Percentiles rank a stretch among this genome's conserved stretches.
phyloP scores from a whole-genome alignment of 2,113 vertebrate species.

The Kobus ellipsiprymnus region DNA sequence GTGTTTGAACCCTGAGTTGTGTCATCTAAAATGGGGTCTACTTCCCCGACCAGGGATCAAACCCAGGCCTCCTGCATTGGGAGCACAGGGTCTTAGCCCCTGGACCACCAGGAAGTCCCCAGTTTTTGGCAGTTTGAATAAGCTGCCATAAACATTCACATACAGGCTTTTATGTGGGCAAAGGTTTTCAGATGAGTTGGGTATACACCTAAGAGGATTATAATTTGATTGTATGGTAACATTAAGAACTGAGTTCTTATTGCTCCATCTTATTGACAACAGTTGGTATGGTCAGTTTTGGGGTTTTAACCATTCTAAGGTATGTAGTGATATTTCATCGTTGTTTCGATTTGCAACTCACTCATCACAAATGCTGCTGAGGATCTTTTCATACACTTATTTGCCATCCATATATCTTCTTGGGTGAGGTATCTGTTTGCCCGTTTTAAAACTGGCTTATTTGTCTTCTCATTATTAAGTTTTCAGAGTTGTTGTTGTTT shows the following conservation, averaged over 20 bases:
- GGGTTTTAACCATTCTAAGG: not conserved
- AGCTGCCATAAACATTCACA: not conserved
- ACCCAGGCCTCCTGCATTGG: not conserved
- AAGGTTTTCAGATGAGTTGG: not conserved
- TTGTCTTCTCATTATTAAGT: not conserved
- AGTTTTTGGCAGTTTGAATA: not conserved
- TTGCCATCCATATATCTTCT: not conserved
- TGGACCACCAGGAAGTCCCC: not conserved
- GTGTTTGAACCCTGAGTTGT: not conserved
- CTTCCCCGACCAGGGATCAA: not conserved
- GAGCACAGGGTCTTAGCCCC: not conserved
- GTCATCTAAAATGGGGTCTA: not conserved
- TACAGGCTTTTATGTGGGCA: not conserved
- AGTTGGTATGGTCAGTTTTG: not conserved
- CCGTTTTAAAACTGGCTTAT: not conserved
- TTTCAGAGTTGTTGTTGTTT: not conserved
- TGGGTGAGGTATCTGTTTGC: not conserved
- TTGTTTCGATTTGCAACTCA: not conserved
- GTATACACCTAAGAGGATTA: not conserved
- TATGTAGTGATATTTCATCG: not conserved
- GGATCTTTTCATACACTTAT: not conserved
- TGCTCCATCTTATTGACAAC: not conserved
- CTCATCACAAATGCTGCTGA: not conserved
- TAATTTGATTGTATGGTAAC: not conserved
- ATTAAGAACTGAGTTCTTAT: not conserved